These are phyloP conservation scores for Oreochromis tanganicae DNA, from an alignment of 2,113 vertebrate species.

Conservation along the genomic window DNA sequence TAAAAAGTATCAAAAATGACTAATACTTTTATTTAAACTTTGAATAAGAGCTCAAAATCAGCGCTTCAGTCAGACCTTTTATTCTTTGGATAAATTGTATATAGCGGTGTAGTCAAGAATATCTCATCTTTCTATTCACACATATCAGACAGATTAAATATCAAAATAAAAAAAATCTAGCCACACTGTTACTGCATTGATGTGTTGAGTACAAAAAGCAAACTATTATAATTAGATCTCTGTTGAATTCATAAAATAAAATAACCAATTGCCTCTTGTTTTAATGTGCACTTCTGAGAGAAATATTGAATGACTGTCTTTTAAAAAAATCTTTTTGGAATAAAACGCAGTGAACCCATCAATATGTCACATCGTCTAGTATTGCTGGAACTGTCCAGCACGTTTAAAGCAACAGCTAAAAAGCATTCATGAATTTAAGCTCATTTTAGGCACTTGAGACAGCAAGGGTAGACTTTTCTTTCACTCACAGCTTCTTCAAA, in stretches of 20 bases:
- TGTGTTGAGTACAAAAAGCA: not conserved
- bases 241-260: not conserved
- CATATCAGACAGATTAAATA: not conserved
- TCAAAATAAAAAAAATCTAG: not conserved
- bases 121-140: not conserved
- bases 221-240: not conserved
- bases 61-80: not conserved
- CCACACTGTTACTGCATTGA: not conserved
- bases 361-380: not conserved
- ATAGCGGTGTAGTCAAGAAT: not conserved
- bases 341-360: not conserved
- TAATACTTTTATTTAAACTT: not conserved
- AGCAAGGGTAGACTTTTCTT: not conserved
- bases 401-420: not conserved
- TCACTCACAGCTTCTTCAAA: not conserved
- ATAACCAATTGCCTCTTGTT: not conserved
- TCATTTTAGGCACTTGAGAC: not conserved
- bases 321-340: not conserved
- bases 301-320: accelerated
- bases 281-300: not conserved
- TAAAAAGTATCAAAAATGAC: not conserved
- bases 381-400: not conserved
- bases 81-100: not conserved
- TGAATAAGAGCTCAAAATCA: not conserved
- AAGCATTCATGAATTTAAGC: not conserved